Evolutionary conservation across 2,797 vertebrate genomes (phyloP), one percentile per base, ranked within the genome.

Genomic region (Muscicapa comitata): DNA sequence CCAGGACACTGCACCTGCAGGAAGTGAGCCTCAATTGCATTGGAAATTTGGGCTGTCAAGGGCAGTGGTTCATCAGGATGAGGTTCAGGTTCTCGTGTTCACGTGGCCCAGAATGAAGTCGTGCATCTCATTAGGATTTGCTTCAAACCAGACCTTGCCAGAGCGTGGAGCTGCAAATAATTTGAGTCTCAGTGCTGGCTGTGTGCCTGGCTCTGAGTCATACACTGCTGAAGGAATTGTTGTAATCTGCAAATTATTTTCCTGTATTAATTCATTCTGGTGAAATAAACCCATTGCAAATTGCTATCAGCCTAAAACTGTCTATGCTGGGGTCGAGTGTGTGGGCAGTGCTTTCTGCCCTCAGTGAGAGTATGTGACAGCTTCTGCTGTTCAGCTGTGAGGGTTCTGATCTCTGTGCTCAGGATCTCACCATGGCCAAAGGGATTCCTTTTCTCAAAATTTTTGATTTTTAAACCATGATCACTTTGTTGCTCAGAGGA

Each of bases 231-330:
- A 78, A 91, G 87, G 87, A 80, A 72, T 62, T 42, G 57, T 47
- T 71, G 76, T 77, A 68, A 94, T 81, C 91, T 78, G 89, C 75
- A 83, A 31, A 70, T 94, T 92, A 84, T 94, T 94, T 88, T 78
- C 73, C 48, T 61, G 54, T 77, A 80, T 77, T 95, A 85, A 95
- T 93, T 92, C 88, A 91, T 72, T 21, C 73, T 77, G 74, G 76
- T 93, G 81, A 90, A 95, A 93, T 82, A 88, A 95, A 88, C 73
- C 47, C 24, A 3, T 37, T 13, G 57, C 28, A 58, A 74, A 79
- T 57, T 67, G 38, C 86, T 23, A 7, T 37, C 87, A 57, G 63
- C 50, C 86, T n/a, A 9, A 33, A 37, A 18, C 25, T 50, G 82
- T 58, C 12, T n/a, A 0, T 9, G 28, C 58, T 82, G 38, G 90